Base-by-base conservation (phyloP, 1,140 invertebrate genomes). In the Monomorium pharaonis region DNA sequence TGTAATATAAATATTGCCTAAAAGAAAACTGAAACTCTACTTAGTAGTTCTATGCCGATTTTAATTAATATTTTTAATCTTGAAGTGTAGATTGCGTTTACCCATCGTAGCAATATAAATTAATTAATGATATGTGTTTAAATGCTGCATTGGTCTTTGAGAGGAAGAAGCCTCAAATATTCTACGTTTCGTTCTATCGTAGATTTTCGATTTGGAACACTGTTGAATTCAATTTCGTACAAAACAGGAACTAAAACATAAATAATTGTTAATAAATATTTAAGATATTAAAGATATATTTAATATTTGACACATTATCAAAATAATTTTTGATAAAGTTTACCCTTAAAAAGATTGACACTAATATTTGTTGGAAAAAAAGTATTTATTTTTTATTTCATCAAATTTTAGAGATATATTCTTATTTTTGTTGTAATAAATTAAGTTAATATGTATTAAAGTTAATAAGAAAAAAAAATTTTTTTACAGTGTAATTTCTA, bases 211-310 rank as follows among this genome's bases (percentile, higher is more conserved):
- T 72, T 47, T 49, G 42, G 12, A 49, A 62, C 44, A n/a, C 6
- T 14, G 16, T 21, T 27, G 33, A 80, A 24, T 44, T 81, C 49
- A 6, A 42, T 24, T 16, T 69, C 33, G 2, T 37, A 47, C 21
- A 81, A 42, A 18, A 42, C 49, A 47, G 76, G 24, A 49, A 42
- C 63, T 70, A 16, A 81, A 67, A 85, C 6, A 37, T 81, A 70
- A 0, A 10, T 37, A 18, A 47, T 83, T 33, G 12, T 42, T 72
- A 49, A 72, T 67, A 33, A 49, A 51, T 67, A 33, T 51, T 49
- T 72, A 6, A 12, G 33, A 77, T 3, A 62, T 44, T 24, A 30
- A 21, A 62, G 30, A 65, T 21, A 49, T 49, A 51, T 51, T 51
- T n/a, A n/a, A 51, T 49, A 49, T 51, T 51, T 51, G 18, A n/a